Base-by-base conservation (phyloP, 2,797 vertebrate genomes). In the Sebastes wilsoni region DNA sequence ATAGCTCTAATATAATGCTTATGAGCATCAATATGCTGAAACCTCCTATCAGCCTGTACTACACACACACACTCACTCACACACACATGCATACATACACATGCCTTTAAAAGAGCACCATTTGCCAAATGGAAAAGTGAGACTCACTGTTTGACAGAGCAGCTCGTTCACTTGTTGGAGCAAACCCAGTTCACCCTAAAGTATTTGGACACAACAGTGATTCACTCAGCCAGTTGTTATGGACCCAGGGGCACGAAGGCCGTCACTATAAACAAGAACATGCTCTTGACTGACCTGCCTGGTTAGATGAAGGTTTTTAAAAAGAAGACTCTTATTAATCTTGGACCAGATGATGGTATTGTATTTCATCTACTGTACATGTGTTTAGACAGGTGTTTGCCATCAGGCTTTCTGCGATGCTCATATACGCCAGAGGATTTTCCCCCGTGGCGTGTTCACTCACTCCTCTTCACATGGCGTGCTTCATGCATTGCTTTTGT, bases 361-460 rank as follows among this genome's bases (percentile, higher is more conserved):
- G 59, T 71, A 76, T 82, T 85, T 80, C 27, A 74, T 85, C 76
- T 67, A 25, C 8, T 52, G 20, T 52, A 52, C 49, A 80, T 82
- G 22, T 82, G 79, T 83, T 89, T 82, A 34, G 79, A 92, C 88
- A 89, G 82, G 65, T 90, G 84, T 28, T 65, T 69, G 62, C 81
- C 79, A 60, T 74, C 38, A 73, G 84, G 77, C 61, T 75, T 73
- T 72, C 67, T 23, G 46, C 2, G 1, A 55, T 42, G 69, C 54
- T 75, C 42, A 55, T 25, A 55, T 25, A 22, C 28, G 0, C 18
- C n/a, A 23, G 68, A 77, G 22, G 23, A 70, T 56, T 77, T 78
- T n/a, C 34, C 65, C 68, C 7, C 3, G 1, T n/a, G 42, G 79
- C 23, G 6, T 64, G 38, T 77, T 72, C 52, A 30, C 72, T 73